Evolutionary conservation across 2,888 invertebrate genomes (phyloP).

Genomic region (Cryptocephalus primarius): DNA sequence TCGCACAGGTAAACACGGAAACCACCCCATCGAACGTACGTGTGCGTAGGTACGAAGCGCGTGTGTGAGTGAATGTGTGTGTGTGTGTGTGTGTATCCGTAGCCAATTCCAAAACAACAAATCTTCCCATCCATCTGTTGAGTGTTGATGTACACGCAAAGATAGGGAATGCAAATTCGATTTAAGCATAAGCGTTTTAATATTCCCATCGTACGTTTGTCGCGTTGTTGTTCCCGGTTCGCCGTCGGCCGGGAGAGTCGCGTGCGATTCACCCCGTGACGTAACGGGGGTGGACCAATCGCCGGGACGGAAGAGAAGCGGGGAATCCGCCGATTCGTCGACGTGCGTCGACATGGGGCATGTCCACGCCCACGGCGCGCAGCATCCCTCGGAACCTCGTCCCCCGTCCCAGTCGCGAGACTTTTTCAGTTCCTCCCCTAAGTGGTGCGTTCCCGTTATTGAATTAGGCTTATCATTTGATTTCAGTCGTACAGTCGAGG

Average conservation of each 20-base stretch:
- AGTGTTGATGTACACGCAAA: conserved; percentile 32
- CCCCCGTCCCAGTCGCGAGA: conserved; percentile 17
- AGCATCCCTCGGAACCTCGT: conserved; percentile 25
- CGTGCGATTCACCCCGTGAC: conserved; percentile 16
- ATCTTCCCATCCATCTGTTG: conserved; percentile 19
- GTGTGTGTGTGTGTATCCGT: neutral
- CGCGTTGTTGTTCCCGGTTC: conserved; percentile 13
- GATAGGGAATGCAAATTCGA: conserved; percentile 36
- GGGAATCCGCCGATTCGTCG: conserved; percentile 18
- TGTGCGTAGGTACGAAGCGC: neutral
- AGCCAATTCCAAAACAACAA: conserved; percentile 15
- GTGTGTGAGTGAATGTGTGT: neutral
- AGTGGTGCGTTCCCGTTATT: conserved; percentile 46
- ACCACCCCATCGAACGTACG: neutral
- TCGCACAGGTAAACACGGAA: too few species aligned
- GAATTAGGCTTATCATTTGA: conserved; percentile 72
- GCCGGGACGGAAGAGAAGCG: conserved; percentile 27
- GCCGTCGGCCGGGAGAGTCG: conserved; percentile 10
- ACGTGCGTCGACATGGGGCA: conserved; percentile 11
- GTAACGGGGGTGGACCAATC: conserved; percentile 9
- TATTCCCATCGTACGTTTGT: conserved; percentile 27
- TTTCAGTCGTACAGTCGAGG: conserved; percentile 43
- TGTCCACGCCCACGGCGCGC: conserved; percentile 21
- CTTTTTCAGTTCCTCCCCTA: conserved; percentile 28
- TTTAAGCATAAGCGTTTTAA: conserved; percentile 33